These are phyloP conservation scores for Alauda arvensis DNA, from an alignment of 2,797 vertebrate genomes.

Conservation along the genomic window DNA sequence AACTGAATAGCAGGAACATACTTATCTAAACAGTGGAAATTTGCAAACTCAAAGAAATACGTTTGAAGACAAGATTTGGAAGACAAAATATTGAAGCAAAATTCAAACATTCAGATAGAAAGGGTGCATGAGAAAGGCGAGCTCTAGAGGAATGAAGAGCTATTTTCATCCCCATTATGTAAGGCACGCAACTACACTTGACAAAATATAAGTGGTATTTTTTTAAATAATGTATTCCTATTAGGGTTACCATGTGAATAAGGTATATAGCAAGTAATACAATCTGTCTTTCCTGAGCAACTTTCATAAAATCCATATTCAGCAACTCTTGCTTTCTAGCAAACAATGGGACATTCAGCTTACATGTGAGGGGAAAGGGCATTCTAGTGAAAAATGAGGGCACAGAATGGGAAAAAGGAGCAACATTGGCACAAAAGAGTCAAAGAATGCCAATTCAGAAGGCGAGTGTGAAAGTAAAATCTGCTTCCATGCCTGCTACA, in stretches of 20 bases:
- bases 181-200: neutral
- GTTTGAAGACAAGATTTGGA: neutral
- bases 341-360: constrained; percentile 69
- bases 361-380: constrained; percentile 30
- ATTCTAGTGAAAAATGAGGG: constrained; percentile 46
- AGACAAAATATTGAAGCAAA: neutral
- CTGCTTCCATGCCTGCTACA: constrained; percentile 57
- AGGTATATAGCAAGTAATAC: neutral
- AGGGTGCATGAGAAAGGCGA: neutral
- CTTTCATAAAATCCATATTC: constrained; percentile 62
- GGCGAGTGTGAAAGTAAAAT: constrained; percentile 62
- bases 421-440: constrained; percentile 58
- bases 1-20: neutral
- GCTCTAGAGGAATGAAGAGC: neutral
- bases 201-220: neutral
- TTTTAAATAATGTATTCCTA: neutral
- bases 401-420: constrained; percentile 57
- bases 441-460: constrained; percentile 63
- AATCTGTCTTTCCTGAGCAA: constrained; percentile 37
- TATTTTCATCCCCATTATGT: neutral
- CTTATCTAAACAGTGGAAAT: neutral
- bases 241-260: neutral
- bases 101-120: neutral
- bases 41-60: neutral
- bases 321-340: constrained; percentile 47